Evolutionary conservation across 2,113 vertebrate genomes (phyloP).

Genomic region (Girardinichthys multiradiatus): DNA sequence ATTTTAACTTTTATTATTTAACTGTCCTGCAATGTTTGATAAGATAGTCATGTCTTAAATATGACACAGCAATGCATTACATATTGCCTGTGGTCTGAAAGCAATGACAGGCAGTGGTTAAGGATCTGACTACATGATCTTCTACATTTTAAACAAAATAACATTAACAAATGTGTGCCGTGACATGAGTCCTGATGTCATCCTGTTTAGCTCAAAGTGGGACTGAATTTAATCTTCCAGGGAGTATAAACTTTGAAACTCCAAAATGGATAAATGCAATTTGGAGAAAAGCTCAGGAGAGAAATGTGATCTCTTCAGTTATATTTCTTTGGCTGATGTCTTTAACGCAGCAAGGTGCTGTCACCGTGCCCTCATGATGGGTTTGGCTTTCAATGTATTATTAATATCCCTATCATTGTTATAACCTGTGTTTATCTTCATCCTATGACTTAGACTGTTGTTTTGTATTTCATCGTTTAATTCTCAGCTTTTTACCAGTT

Average conservation of each 20-base stretch:
- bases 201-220: conserved; percentile 4
- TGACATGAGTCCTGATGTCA: conserved; percentile 23
- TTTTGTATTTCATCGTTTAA: conserved; percentile 17
- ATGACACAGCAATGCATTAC: conserved; percentile 26
- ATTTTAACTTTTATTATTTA: conserved; percentile 13
- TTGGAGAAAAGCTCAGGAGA: conserved; percentile 7
- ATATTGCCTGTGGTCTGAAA: conserved; percentile 35
- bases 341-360: conserved; percentile 5
- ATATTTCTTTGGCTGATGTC: conserved; percentile 5
- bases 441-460: background rate
- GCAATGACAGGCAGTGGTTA: conserved; percentile 32
- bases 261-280: conserved; percentile 2
- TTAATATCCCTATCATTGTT: conserved; percentile 6
- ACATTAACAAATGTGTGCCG: conserved; percentile 47
- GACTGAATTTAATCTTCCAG: conserved; percentile 8
- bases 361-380: conserved; percentile 12
- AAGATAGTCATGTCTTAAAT: conserved; percentile 23
- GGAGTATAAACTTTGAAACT: conserved; percentile 11
- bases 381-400: conserved; percentile 12
- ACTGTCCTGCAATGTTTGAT: conserved; percentile 4
- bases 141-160: conserved; percentile 48
- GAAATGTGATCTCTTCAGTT: conserved; percentile 15
- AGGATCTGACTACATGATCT: conserved; percentile 32
- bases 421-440: conserved; percentile 3
- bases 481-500: conserved; percentile 11